These are phyloP conservation scores for Periparus ater DNA, from an alignment of 2,797 vertebrate species.

Conservation along the genomic window DNA sequence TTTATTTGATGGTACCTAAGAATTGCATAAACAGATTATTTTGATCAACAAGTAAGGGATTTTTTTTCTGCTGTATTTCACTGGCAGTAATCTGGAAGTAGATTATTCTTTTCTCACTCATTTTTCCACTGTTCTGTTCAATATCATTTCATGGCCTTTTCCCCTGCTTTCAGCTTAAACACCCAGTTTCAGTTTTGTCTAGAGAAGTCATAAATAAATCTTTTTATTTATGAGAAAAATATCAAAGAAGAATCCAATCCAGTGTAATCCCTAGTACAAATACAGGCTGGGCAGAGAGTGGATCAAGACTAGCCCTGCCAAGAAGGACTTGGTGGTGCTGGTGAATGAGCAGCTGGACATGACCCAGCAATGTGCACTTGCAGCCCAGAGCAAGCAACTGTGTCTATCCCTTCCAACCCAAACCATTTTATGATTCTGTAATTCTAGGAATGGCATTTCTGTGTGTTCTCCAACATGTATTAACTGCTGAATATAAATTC, in stretches of 20 bases:
- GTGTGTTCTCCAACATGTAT: not conserved
- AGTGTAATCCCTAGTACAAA: not conserved
- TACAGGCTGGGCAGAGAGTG: not conserved
- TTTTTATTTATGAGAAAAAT: not conserved
- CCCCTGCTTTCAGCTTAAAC: not conserved
- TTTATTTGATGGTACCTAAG: not conserved
- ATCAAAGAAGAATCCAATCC: not conserved
- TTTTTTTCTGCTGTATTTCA: not conserved
- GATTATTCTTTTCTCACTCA: not conserved
- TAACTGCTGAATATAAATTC: not conserved
- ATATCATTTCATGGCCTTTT: not conserved
- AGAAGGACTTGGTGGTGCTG: not conserved
- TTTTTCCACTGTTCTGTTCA: not conserved
- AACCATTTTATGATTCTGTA: not conserved
- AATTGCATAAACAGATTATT: not conserved
- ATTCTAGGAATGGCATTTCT: not conserved
- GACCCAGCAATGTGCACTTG: not conserved
- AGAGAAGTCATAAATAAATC: not conserved
- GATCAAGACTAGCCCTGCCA: not conserved
- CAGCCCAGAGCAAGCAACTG: not conserved
- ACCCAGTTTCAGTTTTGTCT: not conserved
- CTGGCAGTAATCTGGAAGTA: not conserved
- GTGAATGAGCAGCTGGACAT: not conserved
- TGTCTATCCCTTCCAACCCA: not conserved
- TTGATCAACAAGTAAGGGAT: not conserved